Conservation (phyloP, 1,140 invertebrate genomes). For the Microplitis mediator region DNA sequence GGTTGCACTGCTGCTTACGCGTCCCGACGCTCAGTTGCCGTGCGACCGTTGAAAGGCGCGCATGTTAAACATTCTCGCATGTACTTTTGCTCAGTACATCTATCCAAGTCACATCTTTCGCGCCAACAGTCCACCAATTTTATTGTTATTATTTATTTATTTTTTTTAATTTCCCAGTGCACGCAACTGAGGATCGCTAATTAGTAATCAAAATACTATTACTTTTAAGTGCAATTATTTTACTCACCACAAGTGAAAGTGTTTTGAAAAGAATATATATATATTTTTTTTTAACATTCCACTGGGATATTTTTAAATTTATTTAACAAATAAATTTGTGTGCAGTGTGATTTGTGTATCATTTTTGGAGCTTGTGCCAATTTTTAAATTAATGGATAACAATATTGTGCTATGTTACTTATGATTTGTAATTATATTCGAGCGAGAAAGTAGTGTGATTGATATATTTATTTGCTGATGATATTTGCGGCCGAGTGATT, state of each 20-base stretch:
- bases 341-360: too few relatives aligned
- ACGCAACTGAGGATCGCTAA: too few relatives aligned
- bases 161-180: too few relatives aligned
- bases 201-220: too few relatives aligned
- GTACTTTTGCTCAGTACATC: not conserved
- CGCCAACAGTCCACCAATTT: conserved; percentile 7
- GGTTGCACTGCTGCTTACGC: conserved; percentile 47
- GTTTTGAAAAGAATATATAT: too few relatives aligned
- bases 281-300: too few relatives aligned
- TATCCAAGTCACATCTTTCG: conserved; percentile 1
- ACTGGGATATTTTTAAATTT: not conserved
- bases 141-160: too few relatives aligned
- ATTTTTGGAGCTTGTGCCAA: not conserved
- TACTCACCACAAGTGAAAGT: too few relatives aligned
- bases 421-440: not conserved
- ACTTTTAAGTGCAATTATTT: too few relatives aligned
- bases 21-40: conserved; percentile 59
- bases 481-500: not conserved
- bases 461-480: not conserved
- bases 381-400: not conserved
- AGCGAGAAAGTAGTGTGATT: not conserved
- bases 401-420: not conserved
- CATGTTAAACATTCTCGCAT: conserved; percentile 20
- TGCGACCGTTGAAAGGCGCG: conserved; percentile 58
- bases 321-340: not conserved